These are phyloP conservation scores for Urocolius indicus DNA, from an alignment of 2,113 vertebrate species.

Conservation along the genomic window DNA sequence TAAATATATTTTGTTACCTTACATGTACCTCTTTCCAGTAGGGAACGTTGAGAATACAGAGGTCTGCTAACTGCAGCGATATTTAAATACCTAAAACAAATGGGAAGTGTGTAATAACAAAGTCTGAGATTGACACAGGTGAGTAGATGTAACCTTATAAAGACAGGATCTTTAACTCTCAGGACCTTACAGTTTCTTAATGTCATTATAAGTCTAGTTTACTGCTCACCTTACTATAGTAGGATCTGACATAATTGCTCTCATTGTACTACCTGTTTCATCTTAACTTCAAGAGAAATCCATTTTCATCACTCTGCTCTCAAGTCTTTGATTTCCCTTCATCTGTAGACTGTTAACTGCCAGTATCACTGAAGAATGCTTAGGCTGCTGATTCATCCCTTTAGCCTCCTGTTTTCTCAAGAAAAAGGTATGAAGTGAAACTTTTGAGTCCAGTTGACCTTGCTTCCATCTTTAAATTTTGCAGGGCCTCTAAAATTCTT, in stretches of 20 bases:
- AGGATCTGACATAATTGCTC: neutral
- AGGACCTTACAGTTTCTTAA: neutral
- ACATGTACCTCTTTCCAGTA: neutral
- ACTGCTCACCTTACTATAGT: neutral
- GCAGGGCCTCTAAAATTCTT: neutral
- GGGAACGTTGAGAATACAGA: neutral
- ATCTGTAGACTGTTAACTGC: neutral
- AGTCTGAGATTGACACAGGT: neutral
- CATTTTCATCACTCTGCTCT: neutral
- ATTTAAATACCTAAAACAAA: neutral
- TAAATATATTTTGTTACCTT: neutral
- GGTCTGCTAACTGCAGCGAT: neutral
- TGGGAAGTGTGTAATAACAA: neutral
- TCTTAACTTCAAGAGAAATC: neutral
- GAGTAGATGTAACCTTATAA: neutral
- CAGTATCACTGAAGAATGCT: accelerated
- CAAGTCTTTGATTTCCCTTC: neutral
- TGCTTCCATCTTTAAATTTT: neutral
- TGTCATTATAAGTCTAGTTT: neutral
- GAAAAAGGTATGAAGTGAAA: neutral
- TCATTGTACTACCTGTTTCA: neutral
- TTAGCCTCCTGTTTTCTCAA: neutral
- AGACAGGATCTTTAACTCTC: neutral
- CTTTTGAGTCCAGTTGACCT: neutral
- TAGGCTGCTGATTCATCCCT: neutral